Percentiles rank a stretch among this genome's conserved stretches.
Evolutionary conservation across 2,797 vertebrate genomes (phyloP).

Genomic region (Odontamblyopus lacepedii): DNA sequence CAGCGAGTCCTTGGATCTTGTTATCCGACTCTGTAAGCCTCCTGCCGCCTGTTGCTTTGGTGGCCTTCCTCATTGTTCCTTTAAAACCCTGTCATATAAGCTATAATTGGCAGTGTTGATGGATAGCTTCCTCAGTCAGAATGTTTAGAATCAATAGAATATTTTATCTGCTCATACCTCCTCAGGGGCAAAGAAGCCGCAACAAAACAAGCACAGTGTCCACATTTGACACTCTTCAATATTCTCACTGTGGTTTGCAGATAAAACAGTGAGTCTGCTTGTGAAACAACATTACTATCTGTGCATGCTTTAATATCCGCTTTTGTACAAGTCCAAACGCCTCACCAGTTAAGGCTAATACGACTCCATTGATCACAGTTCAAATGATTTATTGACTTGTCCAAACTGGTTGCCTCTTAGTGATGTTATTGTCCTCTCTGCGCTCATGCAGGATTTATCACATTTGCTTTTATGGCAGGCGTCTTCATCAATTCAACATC

Average conservation of each 20-base stretch:
- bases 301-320: background rate
- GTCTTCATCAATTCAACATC: background rate
- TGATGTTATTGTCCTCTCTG: background rate
- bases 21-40: background rate
- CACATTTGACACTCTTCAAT: background rate
- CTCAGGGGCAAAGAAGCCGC: background rate
- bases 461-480: slow-evolving; percentile 6
- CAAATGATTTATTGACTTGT: slow-evolving; percentile 6
- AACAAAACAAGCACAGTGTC: background rate
- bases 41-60: background rate
- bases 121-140: background rate
- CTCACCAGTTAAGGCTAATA: background rate
- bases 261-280: background rate
- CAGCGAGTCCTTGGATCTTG: background rate
- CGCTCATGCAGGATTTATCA: background rate
- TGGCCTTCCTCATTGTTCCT: background rate
- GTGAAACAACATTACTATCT: background rate
- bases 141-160: slow-evolving; percentile 3
- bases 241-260: too few species aligned
- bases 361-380: slow-evolving; percentile 3
- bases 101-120: slow-evolving; percentile 6
- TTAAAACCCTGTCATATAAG: background rate
- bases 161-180: background rate
- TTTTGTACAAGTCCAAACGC: background rate
- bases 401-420: background rate